Percentiles rank a stretch among this genome's conserved stretches.
Conservation (phyloP, 1,140 invertebrate species). For the Pseudobourletiella spinata region DNA sequence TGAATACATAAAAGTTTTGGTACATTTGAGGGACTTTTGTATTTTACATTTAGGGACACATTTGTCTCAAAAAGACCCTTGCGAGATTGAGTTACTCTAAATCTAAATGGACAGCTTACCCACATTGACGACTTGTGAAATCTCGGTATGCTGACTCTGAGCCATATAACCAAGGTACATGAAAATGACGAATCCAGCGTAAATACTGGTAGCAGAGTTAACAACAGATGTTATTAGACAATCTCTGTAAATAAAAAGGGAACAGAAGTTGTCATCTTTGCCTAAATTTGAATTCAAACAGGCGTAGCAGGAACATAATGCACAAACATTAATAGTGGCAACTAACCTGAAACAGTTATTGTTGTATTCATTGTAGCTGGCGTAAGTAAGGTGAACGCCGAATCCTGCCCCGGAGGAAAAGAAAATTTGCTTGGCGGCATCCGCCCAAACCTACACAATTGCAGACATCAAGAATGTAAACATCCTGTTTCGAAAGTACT, state of each 20-base stretch:
- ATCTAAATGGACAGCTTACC: no score
- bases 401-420: constrained; percentile 86
- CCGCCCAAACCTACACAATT: constrained; percentile 69
- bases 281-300: neutral
- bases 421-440: constrained; percentile 84
- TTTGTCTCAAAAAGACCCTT: no score
- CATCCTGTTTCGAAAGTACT: no score
- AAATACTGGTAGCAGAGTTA: constrained; percentile 81
- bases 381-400: constrained; percentile 79
- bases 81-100: no score
- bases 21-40: no score
- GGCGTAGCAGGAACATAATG: no score
- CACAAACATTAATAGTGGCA: no score
- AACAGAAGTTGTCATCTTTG: no score
- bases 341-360: constrained; percentile 79
- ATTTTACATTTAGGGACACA: no score
- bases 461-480: neutral
- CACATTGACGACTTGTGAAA: constrained; percentile 76
- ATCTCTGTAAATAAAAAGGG: constrained; percentile 51
- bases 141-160: constrained; percentile 65
- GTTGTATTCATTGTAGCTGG: constrained; percentile 78
- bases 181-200: constrained; percentile 89
- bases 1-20: no score
- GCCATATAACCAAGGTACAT: constrained; percentile 89
- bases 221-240: constrained; percentile 61